Percentiles rank a stretch among this genome's conserved stretches.
Conservation (phyloP, 2,113 vertebrate genomes). For the Microcebus griseorufus region DNA sequence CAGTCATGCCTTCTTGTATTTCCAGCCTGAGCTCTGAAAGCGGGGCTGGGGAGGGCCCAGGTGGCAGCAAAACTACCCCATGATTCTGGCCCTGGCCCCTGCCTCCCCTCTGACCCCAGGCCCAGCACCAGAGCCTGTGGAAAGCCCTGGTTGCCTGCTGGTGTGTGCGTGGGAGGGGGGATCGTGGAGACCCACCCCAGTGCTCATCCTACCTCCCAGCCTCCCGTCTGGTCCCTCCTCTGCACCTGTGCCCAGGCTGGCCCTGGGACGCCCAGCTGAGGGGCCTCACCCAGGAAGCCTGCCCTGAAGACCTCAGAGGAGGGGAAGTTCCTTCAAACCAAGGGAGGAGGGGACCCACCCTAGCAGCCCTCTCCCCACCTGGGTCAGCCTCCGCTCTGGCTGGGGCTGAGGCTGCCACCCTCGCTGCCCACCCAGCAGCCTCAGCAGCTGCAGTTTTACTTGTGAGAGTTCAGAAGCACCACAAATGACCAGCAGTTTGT, state of each 20-base stretch:
- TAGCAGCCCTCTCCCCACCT: neutral
- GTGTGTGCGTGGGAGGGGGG: fast-evolving
- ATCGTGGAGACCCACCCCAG: fast-evolving
- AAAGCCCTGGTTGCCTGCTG: neutral
- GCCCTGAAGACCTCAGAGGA: neutral
- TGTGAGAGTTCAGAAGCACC: neutral
- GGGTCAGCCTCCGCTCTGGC: neutral
- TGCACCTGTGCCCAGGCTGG: fast-evolving
- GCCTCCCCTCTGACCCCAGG: neutral
- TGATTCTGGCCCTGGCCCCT: no score
- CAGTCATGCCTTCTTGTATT: neutral
- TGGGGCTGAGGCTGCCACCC: neutral
- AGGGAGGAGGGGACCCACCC: neutral
- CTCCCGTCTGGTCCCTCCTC: fast-evolving
- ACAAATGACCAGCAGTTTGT: no score
- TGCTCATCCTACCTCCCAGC: neutral
- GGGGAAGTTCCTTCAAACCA: neutral
- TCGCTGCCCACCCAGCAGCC: neutral
- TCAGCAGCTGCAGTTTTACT: neutral
- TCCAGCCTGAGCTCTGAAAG: neutral
- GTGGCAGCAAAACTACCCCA: neutral
- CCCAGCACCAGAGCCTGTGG: no score
- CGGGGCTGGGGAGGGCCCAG: neutral
- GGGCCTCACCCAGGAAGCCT: neutral
- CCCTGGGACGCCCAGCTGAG: neutral